These are phyloP conservation scores for Eupithecia exiguata DNA, from an alignment of 2,888 invertebrate species.

Conservation along the genomic window DNA sequence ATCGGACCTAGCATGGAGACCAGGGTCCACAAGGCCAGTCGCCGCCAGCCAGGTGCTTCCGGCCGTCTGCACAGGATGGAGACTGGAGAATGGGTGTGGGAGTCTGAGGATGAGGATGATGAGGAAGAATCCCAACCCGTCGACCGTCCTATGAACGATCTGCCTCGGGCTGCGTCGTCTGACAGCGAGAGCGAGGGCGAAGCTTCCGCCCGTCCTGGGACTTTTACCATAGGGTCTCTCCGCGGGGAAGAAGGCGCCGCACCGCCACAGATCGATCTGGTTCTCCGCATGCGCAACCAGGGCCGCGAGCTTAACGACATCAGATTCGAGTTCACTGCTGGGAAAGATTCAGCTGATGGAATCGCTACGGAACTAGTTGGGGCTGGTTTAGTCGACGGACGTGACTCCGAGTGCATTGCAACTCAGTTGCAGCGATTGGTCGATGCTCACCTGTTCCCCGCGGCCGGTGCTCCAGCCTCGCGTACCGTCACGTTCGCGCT, in stretches of 20 bases:
- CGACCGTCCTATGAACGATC: constrained; percentile 85
- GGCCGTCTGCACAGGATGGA: constrained; percentile 95
- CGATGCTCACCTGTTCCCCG: constrained; percentile 79
- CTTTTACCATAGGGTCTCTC: constrained; percentile 41
- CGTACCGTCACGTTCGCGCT: constrained; percentile 95
- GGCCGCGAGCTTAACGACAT: constrained; percentile 98
- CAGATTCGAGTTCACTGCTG: constrained; percentile 97
- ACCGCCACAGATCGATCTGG: constrained; percentile 89
- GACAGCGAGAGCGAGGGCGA: constrained; percentile 82
- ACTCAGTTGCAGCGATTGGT: constrained; percentile 95
- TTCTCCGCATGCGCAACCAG: constrained; percentile 95
- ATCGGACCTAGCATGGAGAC: constrained; percentile 96
- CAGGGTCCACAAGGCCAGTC: constrained; percentile 93
- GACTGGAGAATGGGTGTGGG: constrained; percentile 99
- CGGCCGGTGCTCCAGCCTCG: constrained; percentile 78
- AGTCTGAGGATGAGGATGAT: constrained; percentile 95
- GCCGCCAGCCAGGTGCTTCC: constrained; percentile 93
- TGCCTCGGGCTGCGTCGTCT: constrained; percentile 84
- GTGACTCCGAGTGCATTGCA: constrained; percentile 96
- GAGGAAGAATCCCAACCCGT: constrained; percentile 79
- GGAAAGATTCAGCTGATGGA: constrained; percentile 96
- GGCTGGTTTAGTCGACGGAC: constrained; percentile 96
- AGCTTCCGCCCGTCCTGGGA: constrained; percentile 39
- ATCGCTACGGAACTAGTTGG: constrained; percentile 98
- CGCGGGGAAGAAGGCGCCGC: constrained; percentile 53